Evolutionary conservation across 92 coral and sea anemone species (phyloP).

Genomic region (Paramuricea clavata): DNA sequence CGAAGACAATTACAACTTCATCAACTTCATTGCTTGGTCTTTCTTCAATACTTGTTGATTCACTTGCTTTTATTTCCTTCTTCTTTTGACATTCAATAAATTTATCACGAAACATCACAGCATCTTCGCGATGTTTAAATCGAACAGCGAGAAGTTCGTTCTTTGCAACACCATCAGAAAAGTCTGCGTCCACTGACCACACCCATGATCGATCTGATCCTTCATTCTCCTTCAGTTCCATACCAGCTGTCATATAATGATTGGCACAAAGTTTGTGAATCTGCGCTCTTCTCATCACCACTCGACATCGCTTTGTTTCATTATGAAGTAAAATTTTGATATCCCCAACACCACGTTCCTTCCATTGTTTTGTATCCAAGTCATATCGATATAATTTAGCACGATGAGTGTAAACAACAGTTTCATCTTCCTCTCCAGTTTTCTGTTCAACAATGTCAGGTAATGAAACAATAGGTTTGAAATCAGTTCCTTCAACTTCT

Average conservation of each 20-base stretch:
- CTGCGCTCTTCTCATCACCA: slow-evolving; percentile 95
- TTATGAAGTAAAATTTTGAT: slow-evolving; percentile 78
- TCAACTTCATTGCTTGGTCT: slow-evolving; percentile 38
- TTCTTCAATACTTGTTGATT: slow-evolving; percentile 18
- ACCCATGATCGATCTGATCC: slow-evolving; percentile 88
- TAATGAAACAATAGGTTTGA: slow-evolving; percentile 92
- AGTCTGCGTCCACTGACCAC: slow-evolving; percentile 91
- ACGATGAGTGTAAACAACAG: slow-evolving; percentile 79
- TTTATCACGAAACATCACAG: slow-evolving; percentile 74
- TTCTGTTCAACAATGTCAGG: slow-evolving; percentile 79
- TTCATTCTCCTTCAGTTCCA: slow-evolving; percentile 81
- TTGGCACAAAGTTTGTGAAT: slow-evolving; percentile 93
- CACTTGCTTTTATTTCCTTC: not conserved
- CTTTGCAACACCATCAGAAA: slow-evolving; percentile 80
- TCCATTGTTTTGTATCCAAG: slow-evolving; percentile 83
- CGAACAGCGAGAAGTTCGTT: slow-evolving; percentile 87
- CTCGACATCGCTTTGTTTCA: slow-evolving; percentile 71
- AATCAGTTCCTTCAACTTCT: slow-evolving; percentile 86
- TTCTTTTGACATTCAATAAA: slow-evolving; percentile 69
- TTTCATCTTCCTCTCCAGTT: slow-evolving; percentile 94
- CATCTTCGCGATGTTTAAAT: slow-evolving; percentile 78
- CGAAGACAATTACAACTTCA: slow-evolving; percentile 57
- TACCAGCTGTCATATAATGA: slow-evolving; percentile 82
- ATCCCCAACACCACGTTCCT: slow-evolving; percentile 96
- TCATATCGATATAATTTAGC: slow-evolving; percentile 89